Evolutionary conservation across 2,797 vertebrate species (phyloP), one percentile per base, ranked within the genome.

Genomic region (Atherinosoma microstoma): DNA sequence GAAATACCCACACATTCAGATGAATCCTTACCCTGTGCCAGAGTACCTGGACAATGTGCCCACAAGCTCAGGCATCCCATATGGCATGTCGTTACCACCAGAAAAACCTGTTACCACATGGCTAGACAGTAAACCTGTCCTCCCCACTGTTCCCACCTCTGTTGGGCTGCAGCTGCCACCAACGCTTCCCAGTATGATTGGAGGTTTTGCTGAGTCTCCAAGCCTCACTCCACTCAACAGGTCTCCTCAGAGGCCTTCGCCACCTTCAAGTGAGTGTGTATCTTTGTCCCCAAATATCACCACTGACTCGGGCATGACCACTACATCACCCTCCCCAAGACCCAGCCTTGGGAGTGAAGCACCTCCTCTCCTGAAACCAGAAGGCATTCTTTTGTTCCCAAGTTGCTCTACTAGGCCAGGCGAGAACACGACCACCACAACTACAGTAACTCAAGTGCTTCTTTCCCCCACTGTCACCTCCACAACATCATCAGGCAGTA

Each of bases 41-140:
- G 98, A 99, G 94, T 99, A 99, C 94, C 96, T 99, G 89, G 98
- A 99, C 91, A 99, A 97, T 0, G 98, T 99, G 73, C 98, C 98
- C 92, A 99, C 98, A 74, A 99, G 96, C 93, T 98, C 98, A 67
- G 98, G 98, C 84, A 99, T 99, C 75, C 98, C 98, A 0, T 99
- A 99, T 0, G 98, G 98, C 63, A 99, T 99, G 98, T 99, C 98
- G 0, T 93, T 99, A 86, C 98, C 98, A 16, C 98, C 98, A 0
- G 98, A 99, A 88, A 99, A 99, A 88, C 98, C 98, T 0, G 97
- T 98, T 62, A 98, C 98, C 70, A 99, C 98, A 0, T 99, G 98
- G 98, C 94, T 99, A 49, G 98, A 99, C 92, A 99, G 97, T 91
- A 99, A 99, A 85, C 98, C 98, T 0, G 96, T 98, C 75, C 85